Base-by-base conservation (phyloP, 1,140 invertebrate species). In the Phymorhynchus buccinoides region DNA sequence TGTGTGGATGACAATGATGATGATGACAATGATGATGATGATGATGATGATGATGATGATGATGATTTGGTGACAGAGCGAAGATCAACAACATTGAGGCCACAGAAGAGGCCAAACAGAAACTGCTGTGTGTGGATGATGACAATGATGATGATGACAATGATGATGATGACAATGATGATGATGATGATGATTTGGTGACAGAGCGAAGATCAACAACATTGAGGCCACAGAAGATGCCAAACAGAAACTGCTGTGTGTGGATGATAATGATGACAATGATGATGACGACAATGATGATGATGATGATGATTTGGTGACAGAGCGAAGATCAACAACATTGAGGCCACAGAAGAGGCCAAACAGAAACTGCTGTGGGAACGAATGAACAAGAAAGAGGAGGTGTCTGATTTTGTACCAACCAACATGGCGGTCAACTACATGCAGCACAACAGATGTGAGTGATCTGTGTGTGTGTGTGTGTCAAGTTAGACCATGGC, bases 141-240 rank as follows among this genome's bases (percentile, higher is more conserved):
- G n/a, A n/a, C n/a, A n/a, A n/a, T n/a, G n/a, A n/a, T n/a, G n/a
- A n/a, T n/a, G n/a, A n/a, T n/a, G n/a, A n/a, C n/a, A n/a, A n/a
- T n/a, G n/a, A n/a, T n/a, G n/a, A n/a, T n/a, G n/a, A n/a, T n/a
- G n/a, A n/a, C n/a, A n/a, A n/a, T n/a, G 48, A 22, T 52, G 9
- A 52, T 52, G n/a, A n/a, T n/a, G n/a, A n/a, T n/a, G n/a, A n/a
- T n/a, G n/a, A n/a, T n/a, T n/a, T n/a, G n/a, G n/a, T 52, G 48
- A 52, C 48, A 52, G 22, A 12, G 48, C 22, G 48, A 99, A 99
- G 95, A 99, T 99, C 86, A 96, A 96, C 90, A 99, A 99, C 92
- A 99, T 99, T 89, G 98, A 99, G 95, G 97, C 97, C 9, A 99
- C 98, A 9, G 98, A 99, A 94, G 98, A 98, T 91, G 98, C 98